Conservation (phyloP, 2,113 vertebrate species). For the Dasyornis broadbenti region DNA sequence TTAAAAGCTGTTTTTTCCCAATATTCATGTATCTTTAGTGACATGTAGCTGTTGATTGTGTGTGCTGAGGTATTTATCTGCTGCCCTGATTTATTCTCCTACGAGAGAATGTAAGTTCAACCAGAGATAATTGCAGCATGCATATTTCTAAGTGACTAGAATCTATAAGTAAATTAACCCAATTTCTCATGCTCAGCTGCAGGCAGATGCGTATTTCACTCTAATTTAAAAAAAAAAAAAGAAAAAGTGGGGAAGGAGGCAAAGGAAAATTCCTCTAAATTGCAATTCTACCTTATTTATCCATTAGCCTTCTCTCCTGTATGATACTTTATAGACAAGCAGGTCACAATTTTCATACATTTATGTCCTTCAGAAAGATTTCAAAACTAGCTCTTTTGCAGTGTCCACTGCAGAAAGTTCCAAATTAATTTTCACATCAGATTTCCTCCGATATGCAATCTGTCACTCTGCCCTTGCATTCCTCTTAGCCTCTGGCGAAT, state of each 20-base stretch:
- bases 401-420: slow-evolving; percentile 59
- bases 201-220: not conserved
- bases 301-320: not conserved
- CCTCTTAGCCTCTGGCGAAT: slow-evolving; percentile 74
- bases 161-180: slow-evolving; percentile 8
- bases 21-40: not conserved
- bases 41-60: not conserved
- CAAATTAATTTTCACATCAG: slow-evolving; percentile 67
- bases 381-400: slow-evolving; percentile 34
- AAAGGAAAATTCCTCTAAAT: not conserved
- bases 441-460: slow-evolving; percentile 72
- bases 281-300: not conserved
- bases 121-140: not conserved
- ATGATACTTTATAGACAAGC: not conserved
- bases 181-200: slow-evolving; percentile 9
- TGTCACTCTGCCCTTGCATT: slow-evolving; percentile 72
- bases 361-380: slow-evolving; percentile 55
- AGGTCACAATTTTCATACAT: slow-evolving; percentile 32
- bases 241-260: not conserved
- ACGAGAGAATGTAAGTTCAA: not conserved
- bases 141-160: not conserved
- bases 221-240: not conserved
- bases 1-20: slow-evolving; percentile 50
- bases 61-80: not conserved
- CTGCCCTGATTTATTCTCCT: not conserved